phyloP scores from a whole-genome alignment of 2,797 vertebrate genomes.

The Rhinatrema bivittatum region DNA sequence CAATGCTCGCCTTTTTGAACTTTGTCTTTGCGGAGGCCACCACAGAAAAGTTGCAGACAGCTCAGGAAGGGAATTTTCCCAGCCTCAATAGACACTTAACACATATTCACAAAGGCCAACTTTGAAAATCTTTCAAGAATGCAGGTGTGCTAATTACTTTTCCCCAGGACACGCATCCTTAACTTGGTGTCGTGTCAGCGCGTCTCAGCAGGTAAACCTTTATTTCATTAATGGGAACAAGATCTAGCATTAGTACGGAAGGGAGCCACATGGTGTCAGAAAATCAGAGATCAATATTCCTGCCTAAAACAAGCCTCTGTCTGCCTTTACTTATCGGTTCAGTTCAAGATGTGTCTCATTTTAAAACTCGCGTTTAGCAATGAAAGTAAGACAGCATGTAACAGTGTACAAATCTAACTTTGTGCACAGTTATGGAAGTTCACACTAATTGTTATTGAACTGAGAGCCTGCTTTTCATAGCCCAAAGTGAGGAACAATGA shows the following conservation, averaged over 20 bases:
- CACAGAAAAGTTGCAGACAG: constrained; percentile 13
- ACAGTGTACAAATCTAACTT: no score
- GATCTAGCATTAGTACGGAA: no score
- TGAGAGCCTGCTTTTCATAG: no score
- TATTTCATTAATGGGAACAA: background rate
- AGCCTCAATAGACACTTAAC: constrained; percentile 3
- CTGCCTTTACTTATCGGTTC: constrained; percentile 7
- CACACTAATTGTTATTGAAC: no score
- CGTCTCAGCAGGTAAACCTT: constrained; percentile 5
- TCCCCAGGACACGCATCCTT: background rate
- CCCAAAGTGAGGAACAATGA: no score
- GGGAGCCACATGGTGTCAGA: no score
- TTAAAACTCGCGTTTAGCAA: no score
- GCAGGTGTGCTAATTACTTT: constrained; percentile 14
- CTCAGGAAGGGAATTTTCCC: constrained; percentile 1
- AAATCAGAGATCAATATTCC: background rate
- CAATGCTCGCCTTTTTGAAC: constrained; percentile 1
- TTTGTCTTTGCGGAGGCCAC: background rate
- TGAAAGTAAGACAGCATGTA: no score
- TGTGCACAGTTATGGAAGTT: no score
- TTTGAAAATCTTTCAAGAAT: constrained; percentile 14
- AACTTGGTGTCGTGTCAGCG: constrained; percentile 9
- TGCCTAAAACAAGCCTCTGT: background rate
- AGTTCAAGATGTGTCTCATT: background rate
- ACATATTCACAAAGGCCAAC: background rate